Evolutionary conservation across 1,140 invertebrate genomes (phyloP).

Genomic region (Neoseiulus cucumeris): DNA sequence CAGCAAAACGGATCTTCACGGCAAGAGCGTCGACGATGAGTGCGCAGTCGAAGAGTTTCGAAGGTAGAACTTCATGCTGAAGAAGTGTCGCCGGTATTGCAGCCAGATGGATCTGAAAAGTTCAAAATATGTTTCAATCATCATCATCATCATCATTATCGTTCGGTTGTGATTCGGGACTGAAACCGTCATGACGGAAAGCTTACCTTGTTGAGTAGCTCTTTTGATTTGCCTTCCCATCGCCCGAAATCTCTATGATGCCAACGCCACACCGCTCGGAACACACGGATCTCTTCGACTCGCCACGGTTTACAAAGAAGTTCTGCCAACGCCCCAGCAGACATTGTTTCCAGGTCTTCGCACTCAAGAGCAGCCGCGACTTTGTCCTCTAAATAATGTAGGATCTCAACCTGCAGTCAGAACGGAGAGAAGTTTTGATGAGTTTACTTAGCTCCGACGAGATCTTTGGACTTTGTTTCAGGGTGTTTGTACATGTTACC

Average conservation of each 20-base stretch:
- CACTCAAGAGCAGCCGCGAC: not conserved
- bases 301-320: not conserved
- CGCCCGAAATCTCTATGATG: not conserved
- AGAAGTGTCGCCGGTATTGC: not conserved
- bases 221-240: conserved; percentile 6
- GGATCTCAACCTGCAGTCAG: not conserved
- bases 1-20: not conserved
- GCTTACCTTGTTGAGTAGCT: not conserved
- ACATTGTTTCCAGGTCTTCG: not conserved
- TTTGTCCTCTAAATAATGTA: not conserved
- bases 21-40: not conserved
- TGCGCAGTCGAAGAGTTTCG: not conserved
- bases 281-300: not conserved
- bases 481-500: not conserved
- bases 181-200: not conserved
- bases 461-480: not conserved
- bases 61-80: not conserved
- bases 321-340: not conserved
- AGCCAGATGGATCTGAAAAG: not conserved
- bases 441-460: not conserved
- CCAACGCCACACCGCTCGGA: not conserved
- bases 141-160: no score
- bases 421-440: not conserved
- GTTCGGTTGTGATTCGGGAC: no score
- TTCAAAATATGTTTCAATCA: no score